Conservation (phyloP, 2,888 invertebrate genomes). For the Heliothis peltigera region DNA sequence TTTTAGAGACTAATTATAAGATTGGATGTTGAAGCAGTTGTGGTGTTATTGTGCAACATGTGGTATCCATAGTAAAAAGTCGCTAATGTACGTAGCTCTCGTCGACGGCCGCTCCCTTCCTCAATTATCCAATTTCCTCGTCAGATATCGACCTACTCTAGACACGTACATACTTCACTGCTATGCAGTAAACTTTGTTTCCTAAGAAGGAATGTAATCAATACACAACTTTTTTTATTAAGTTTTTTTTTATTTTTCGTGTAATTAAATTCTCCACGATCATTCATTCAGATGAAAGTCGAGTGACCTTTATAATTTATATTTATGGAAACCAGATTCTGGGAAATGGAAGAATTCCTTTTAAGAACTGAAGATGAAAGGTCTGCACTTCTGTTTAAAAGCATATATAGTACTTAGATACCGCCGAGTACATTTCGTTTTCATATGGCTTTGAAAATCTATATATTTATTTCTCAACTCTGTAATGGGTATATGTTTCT, state of each 20-base stretch:
- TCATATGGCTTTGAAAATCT: too few species aligned
- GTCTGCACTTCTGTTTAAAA: not conserved
- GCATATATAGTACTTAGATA: too few species aligned
- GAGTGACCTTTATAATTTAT: constrained; percentile 8
- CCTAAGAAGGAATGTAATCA: too few species aligned
- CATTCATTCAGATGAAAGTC: constrained; percentile 9
- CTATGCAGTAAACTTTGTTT: constrained; percentile 10
- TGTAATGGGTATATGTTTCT: too few species aligned
- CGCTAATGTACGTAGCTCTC: constrained; percentile 36
- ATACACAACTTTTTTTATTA: too few species aligned
- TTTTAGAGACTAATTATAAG: constrained; percentile 18
- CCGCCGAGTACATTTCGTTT: too few species aligned
- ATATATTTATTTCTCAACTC: too few species aligned
- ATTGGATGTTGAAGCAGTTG: not conserved
- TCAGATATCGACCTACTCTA: constrained; percentile 77
- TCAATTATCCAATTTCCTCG: constrained; percentile 87
- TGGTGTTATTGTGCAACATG: constrained; percentile 36
- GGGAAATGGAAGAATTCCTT: constrained; percentile 10
- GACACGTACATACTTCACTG: constrained; percentile 48
- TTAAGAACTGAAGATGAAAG: constrained; percentile 13
- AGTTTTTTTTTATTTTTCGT: too few species aligned
- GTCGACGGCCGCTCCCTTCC: constrained; percentile 80
- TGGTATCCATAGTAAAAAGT: constrained; percentile 33
- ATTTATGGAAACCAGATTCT: constrained; percentile 22
- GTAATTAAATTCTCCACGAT: constrained; percentile 4